A percentile compares a stretch with the other conserved stretches of the same genome.
Evolutionary conservation across 2,888 invertebrate genomes (phyloP).

Genomic region (Tenthredo scrophulariae): DNA sequence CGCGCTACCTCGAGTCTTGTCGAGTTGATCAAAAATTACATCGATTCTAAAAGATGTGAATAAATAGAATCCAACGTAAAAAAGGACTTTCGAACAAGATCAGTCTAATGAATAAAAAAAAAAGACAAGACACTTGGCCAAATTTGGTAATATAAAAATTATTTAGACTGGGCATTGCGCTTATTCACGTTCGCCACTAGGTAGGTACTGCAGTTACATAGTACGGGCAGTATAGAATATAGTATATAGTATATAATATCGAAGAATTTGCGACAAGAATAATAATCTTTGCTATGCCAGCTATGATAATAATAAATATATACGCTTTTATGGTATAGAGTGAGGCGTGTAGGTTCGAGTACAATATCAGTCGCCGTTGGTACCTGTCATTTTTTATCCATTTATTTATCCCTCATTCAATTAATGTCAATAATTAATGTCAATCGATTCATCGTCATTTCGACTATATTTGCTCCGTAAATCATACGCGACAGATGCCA

Average conservation of each 20-base stretch:
- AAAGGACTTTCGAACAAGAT: background rate
- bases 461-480: background rate
- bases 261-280: background rate
- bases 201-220: constrained; percentile 1
- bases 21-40: no score
- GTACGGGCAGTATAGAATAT: background rate
- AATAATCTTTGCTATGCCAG: constrained; percentile 3
- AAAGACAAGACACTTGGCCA: background rate
- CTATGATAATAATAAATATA: background rate
- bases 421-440: background rate
- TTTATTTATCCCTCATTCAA: background rate
- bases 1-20: no score
- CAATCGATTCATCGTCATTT: background rate
- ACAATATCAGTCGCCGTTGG: constrained; percentile 65
- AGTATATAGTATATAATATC: constrained; percentile 23
- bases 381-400: background rate
- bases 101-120: no score
- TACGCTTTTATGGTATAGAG: constrained; percentile 59
- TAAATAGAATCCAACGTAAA: no score
- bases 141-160: background rate
- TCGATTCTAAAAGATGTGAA: background rate
- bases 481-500: constrained; percentile 60
- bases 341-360: constrained; percentile 68
- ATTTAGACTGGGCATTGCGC: constrained; percentile 1
- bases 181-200: background rate